A percentile compares a stretch with the other conserved stretches of the same genome.
These are phyloP conservation scores for Entosphenus tridentatus DNA, from an alignment of 2,113 vertebrate species.

Conservation along the genomic window DNA sequence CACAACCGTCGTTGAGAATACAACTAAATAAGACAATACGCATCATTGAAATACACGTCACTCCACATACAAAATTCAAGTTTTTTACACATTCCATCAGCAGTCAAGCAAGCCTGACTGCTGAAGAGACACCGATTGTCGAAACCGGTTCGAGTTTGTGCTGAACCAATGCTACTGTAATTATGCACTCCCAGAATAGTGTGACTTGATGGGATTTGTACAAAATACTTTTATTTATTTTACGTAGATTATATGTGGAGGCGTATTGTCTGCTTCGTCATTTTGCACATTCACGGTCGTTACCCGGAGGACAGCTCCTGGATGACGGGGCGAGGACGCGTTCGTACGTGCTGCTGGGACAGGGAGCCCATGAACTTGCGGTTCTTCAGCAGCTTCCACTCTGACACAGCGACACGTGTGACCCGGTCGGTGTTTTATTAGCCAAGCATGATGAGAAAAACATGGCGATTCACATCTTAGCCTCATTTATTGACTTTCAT, in stretches of 20 bases:
- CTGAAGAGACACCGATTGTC: not conserved
- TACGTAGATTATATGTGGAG: not conserved
- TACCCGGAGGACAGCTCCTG: slow-evolving; percentile 33
- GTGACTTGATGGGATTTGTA: not conserved
- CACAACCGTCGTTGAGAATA: too few species aligned
- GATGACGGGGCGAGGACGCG: slow-evolving; percentile 35
- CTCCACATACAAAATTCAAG: too few species aligned
- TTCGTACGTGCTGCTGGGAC: slow-evolving; percentile 45
- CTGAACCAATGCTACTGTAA: not conserved
- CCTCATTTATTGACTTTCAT: too few species aligned
- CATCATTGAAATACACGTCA: too few species aligned
- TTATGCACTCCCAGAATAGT: not conserved
- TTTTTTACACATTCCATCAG: too few species aligned
- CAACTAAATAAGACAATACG: too few species aligned
- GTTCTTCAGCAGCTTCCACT: slow-evolving; percentile 53
- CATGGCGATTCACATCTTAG: too few species aligned
- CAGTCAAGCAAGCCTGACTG: too few species aligned
- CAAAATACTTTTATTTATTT: not conserved
- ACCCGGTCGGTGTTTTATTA: too few species aligned
- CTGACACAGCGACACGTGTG: slow-evolving; percentile 16
- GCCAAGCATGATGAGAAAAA: too few species aligned
- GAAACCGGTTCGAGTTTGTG: not conserved
- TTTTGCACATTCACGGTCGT: not conserved
- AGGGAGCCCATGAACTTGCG: slow-evolving; percentile 47
- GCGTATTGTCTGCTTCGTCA: not conserved